Base-by-base conservation (phyloP, 2,113 vertebrate genomes). In the Brachypteracias leptosomus region DNA sequence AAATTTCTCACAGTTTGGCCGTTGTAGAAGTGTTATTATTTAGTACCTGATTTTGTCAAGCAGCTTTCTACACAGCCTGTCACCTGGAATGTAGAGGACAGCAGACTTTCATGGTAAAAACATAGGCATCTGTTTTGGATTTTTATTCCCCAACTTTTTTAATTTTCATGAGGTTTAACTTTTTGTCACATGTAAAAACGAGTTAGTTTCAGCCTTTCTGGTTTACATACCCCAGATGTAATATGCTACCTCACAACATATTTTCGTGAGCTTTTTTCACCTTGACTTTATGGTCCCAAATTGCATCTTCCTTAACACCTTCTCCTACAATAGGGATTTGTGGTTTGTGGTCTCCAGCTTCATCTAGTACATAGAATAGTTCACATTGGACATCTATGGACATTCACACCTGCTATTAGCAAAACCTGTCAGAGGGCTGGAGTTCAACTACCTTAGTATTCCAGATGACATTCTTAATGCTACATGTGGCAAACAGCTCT, bases 171-270 rank as follows among this genome's bases (percentile, higher is more conserved):
- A 12, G 10, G 11, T 47, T 71, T 85, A 33, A 4, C 6, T 33
- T 71, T 78, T 78, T 71, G 2, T 58, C 13, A 71, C 10, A 25
- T 25, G 14, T 36, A 82, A 85, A 59, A 55, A 49, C 14, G 3
- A 6, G 16, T 54, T 2, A 11, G 3, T 76, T 68, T 84, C 6
- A 71, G 38, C 3, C 1, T 33, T 49, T 40, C 46, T 14, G 12
- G 2, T 1, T 61, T 74, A 46, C 0, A 0, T 46, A 7, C 6
- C 33, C 22, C 47, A 59, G 13, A 67, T 54, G 7, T 55, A 58
- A 54, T 24, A 40, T 29, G 19, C 8, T 11, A 5, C 26, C 18
- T 54, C 67, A 59, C 10, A 61, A 6, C 19, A 25, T 2, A 75
- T 1, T 3, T 80, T 62, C 11, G 36, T n/a, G 18, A 26, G 3